A percentile compares a stretch with the other conserved stretches of the same genome.
These are phyloP conservation scores for Elachura formosa DNA, from an alignment of 2,113 vertebrate genomes.

Conservation along the genomic window DNA sequence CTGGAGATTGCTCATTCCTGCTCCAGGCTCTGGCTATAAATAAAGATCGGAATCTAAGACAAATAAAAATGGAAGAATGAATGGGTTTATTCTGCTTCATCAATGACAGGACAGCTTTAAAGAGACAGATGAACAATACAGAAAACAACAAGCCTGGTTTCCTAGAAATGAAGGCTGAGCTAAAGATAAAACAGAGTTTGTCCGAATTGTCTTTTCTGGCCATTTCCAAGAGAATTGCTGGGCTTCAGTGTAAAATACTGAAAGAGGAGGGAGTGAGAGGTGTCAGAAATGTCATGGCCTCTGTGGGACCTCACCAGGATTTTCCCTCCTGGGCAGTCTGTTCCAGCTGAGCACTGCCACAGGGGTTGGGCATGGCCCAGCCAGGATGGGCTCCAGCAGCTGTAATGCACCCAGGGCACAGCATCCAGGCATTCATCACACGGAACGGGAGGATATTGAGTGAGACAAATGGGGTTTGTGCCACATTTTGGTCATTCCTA, in stretches of 20 bases:
- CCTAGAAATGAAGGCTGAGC: background rate
- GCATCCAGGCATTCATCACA: background rate
- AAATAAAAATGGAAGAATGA: background rate
- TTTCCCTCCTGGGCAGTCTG: accelerated
- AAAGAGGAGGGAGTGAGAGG: background rate
- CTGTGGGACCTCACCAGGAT: background rate
- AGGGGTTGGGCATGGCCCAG: accelerated
- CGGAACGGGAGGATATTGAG: background rate
- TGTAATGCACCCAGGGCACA: background rate
- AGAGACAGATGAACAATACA: background rate
- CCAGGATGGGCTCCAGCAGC: background rate
- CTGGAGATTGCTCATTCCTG: background rate
- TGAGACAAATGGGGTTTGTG: background rate
- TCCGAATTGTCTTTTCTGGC: background rate
- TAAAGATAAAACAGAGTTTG: background rate
- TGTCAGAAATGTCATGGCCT: background rate
- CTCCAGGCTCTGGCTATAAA: background rate
- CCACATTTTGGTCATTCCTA: background rate
- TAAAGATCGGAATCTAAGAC: background rate
- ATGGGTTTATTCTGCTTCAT: background rate
- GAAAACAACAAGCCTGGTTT: background rate
- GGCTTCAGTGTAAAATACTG: background rate
- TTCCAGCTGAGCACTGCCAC: background rate
- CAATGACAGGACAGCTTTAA: background rate
- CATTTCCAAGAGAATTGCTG: background rate